Evolutionary conservation across 1,140 invertebrate species (phyloP).

Genomic region (Colletes gigas): DNA sequence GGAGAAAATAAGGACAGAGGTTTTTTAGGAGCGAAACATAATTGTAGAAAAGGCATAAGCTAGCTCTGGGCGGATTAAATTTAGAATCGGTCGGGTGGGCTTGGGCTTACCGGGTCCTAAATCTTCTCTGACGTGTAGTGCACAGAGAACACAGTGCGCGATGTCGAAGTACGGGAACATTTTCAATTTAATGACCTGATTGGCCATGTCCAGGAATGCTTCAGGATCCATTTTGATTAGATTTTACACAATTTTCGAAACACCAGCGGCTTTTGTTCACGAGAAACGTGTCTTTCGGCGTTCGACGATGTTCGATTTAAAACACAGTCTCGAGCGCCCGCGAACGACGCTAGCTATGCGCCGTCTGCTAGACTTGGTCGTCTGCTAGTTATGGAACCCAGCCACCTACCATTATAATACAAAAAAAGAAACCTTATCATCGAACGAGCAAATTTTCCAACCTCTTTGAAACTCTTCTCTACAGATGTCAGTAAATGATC

Average conservation of each 20-base stretch:
- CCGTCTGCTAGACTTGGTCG: conserved; percentile 60
- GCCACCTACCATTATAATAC: conserved; percentile 21
- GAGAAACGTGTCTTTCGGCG: not conserved
- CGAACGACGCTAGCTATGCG: conserved; percentile 56
- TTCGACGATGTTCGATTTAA: conserved; percentile 37
- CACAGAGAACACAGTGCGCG: conserved; percentile 95
- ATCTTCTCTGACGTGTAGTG: conserved; percentile 97
- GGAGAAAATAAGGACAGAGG: not conserved
- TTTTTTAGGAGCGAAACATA: conserved; percentile 5
- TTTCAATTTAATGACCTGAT: conserved; percentile 98
- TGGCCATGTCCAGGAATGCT: conserved; percentile 97
- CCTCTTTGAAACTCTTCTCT: not conserved
- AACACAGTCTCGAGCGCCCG: conserved; percentile 38
- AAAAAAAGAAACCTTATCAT: conserved; percentile 28
- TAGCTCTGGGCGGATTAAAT: conserved; percentile 72
- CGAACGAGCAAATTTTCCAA: not conserved
- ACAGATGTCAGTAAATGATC: conserved; percentile 33
- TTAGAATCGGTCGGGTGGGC: conserved; percentile 74
- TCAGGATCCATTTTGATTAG: conserved; percentile 92
- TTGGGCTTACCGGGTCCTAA: conserved; percentile 90
- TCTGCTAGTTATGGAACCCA: conserved; percentile 50
- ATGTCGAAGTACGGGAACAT: conserved; percentile 99
- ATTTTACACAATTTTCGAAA: not conserved
- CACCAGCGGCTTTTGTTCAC: conserved; percentile 1
- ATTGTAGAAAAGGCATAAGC: conserved; percentile 51